Conservation (phyloP, 2,888 invertebrate genomes). For the Acronicta psi region DNA sequence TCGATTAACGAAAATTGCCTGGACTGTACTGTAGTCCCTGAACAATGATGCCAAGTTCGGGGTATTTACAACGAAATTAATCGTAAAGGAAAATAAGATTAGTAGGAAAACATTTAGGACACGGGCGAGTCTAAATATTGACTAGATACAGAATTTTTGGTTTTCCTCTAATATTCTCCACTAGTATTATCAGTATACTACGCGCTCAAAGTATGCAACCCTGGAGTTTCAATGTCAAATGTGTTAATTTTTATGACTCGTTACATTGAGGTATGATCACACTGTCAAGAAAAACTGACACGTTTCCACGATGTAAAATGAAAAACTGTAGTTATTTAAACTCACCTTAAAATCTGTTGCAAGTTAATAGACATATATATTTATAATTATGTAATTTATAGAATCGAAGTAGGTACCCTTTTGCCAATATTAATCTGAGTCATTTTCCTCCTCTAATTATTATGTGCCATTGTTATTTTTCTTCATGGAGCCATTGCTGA, state of each 20-base stretch:
- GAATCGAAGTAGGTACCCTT: too few species aligned
- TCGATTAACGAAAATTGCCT: too few species aligned
- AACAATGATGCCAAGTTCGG: not conserved
- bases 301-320: not conserved
- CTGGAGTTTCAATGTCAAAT: constrained; percentile 43
- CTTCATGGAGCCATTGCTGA: too few species aligned
- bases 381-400: too few species aligned
- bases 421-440: too few species aligned
- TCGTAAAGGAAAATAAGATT: not conserved
- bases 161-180: constrained; percentile 5
- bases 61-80: not conserved
- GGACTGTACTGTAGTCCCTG: too few species aligned
- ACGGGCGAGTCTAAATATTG: too few species aligned
- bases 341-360: too few species aligned
- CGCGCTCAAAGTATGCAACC: constrained; percentile 18
- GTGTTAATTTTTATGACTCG: constrained; percentile 33
- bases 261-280: constrained; percentile 25
- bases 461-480: too few species aligned
- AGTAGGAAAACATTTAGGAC: too few species aligned
- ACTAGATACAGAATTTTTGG: not conserved
- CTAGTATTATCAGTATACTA: constrained; percentile 14
- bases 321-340: not conserved
- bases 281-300: constrained; percentile 2
- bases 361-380: too few species aligned
- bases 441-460: too few species aligned